Evolutionary conservation across 1,140 invertebrate species (phyloP).

Genomic region (Trissolcus basalis): DNA sequence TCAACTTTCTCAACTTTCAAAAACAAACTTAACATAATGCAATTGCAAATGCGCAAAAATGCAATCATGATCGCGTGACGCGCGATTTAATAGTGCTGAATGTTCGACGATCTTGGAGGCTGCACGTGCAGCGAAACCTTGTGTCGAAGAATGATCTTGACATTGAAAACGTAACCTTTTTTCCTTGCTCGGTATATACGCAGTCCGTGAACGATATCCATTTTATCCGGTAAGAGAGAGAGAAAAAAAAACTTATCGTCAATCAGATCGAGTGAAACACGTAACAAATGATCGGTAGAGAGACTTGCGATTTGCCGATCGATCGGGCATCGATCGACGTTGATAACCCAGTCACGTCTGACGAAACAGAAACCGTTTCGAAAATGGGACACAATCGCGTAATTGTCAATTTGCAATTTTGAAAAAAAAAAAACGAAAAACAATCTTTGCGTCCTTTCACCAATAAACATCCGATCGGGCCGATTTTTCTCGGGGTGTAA

Average conservation of each 20-base stretch:
- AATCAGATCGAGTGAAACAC: too few relatives aligned
- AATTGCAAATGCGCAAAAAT: constrained; percentile 39
- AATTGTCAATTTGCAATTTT: constrained; percentile 30
- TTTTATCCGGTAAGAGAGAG: too few relatives aligned
- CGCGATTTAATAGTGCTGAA: constrained; percentile 41
- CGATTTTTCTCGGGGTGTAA: background rate
- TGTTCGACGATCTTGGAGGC: constrained; percentile 22
- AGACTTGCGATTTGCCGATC: too few relatives aligned
- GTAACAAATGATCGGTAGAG: too few relatives aligned
- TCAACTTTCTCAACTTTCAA: constrained; percentile 51
- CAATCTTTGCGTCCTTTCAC: constrained; percentile 44
- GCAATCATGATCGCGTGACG: constrained; percentile 47
- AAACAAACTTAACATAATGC: constrained; percentile 46
- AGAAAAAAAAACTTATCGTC: too few relatives aligned
- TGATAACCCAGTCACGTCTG: constrained; percentile 16
- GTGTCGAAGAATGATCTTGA: constrained; percentile 23
- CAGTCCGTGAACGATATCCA: too few relatives aligned
- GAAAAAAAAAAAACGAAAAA: constrained; percentile 26
- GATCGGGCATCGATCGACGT: background rate
- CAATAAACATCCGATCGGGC: constrained; percentile 21
- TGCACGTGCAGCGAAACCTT: constrained; percentile 28
- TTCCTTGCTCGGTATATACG: constrained; percentile 21
- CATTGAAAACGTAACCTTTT: constrained; percentile 45
- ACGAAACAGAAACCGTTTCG: constrained; percentile 1
- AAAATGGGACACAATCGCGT: constrained; percentile 6